Evolutionary conservation across 2,113 vertebrate genomes (phyloP).

Genomic region (Myxocyprinus asiaticus): DNA sequence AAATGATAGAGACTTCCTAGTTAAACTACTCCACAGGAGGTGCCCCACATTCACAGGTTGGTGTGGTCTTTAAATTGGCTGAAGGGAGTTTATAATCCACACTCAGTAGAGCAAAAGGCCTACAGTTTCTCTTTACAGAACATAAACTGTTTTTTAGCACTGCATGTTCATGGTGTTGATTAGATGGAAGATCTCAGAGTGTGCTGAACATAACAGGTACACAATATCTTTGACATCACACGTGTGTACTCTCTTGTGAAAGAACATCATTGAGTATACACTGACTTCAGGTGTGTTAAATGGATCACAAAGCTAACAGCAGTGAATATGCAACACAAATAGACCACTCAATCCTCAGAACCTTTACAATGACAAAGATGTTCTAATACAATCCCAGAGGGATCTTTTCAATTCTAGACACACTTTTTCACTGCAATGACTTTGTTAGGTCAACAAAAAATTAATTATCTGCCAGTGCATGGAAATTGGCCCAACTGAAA

Average conservation of each 20-base stretch:
- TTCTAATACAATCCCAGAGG: slow-evolving; percentile 1
- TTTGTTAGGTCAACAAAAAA: slow-evolving; percentile 37
- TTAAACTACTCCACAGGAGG: slow-evolving; percentile 57
- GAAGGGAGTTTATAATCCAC: too few species aligned
- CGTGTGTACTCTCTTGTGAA: slow-evolving; percentile 1
- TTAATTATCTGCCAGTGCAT: background rate
- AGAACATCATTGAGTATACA: background rate
- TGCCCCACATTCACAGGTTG: slow-evolving; percentile 69
- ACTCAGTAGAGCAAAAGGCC: background rate
- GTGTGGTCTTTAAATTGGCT: background rate
- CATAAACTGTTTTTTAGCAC: background rate
- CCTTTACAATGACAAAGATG: background rate
- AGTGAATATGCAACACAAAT: background rate
- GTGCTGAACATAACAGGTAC: background rate
- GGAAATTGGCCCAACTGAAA: slow-evolving; percentile 20
- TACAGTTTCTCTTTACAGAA: background rate
- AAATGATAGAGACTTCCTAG: slow-evolving; percentile 65
- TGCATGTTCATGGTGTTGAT: slow-evolving; percentile 7
- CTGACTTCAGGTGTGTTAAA: background rate
- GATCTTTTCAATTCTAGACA: slow-evolving; percentile 4
- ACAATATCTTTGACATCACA: slow-evolving; percentile 10
- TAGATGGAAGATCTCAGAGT: background rate
- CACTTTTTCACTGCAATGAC: slow-evolving; percentile 15
- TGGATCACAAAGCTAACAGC: background rate
- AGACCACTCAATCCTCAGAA: slow-evolving; percentile 2